These are phyloP conservation scores for Coryphaenoides rupestris DNA, from an alignment of 2,113 vertebrate species.

Conservation along the genomic window DNA sequence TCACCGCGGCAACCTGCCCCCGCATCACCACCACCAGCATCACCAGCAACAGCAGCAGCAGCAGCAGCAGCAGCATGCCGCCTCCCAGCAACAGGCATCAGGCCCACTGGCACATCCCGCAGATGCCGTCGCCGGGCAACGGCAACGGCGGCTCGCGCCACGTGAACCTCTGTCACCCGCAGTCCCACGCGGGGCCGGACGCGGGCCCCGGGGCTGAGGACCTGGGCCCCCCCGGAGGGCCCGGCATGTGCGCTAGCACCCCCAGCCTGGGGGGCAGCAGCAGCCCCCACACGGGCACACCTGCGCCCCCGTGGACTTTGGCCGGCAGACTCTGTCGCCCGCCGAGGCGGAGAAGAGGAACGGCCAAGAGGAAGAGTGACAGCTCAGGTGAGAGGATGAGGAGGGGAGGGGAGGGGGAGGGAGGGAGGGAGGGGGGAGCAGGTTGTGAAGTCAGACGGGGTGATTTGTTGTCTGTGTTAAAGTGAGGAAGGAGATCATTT, in stretches of 20 bases:
- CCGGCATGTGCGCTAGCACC: constrained; percentile 86
- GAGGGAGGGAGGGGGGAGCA: no score
- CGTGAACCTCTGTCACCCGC: constrained; percentile 82
- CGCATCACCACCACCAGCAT: constrained; percentile 64
- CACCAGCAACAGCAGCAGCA: constrained; percentile 80
- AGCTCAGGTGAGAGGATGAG: constrained; percentile 84
- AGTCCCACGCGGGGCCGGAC: constrained; percentile 62
- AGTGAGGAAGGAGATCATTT: no score
- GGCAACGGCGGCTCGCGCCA: constrained; percentile 71
- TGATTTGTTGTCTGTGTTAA: no score
- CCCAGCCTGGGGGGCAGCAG: constrained; percentile 81
- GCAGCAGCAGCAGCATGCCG: constrained; percentile 77
- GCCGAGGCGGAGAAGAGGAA: constrained; percentile 90
- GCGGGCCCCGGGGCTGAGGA: constrained; percentile 81
- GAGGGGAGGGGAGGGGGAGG: background rate
- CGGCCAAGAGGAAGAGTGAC: constrained; percentile 92
- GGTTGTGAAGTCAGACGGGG: no score
- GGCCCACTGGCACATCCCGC: constrained; percentile 84
- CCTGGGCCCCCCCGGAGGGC: constrained; percentile 82
- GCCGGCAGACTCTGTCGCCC: constrained; percentile 88
- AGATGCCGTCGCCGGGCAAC: constrained; percentile 62
- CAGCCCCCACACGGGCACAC: constrained; percentile 82
- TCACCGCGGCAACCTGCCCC: constrained; percentile 75
- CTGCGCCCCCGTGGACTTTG: constrained; percentile 89
- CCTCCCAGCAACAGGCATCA: constrained; percentile 80